phyloP scores from a whole-genome alignment of 2,888 invertebrate species.

The Acleris literana region DNA sequence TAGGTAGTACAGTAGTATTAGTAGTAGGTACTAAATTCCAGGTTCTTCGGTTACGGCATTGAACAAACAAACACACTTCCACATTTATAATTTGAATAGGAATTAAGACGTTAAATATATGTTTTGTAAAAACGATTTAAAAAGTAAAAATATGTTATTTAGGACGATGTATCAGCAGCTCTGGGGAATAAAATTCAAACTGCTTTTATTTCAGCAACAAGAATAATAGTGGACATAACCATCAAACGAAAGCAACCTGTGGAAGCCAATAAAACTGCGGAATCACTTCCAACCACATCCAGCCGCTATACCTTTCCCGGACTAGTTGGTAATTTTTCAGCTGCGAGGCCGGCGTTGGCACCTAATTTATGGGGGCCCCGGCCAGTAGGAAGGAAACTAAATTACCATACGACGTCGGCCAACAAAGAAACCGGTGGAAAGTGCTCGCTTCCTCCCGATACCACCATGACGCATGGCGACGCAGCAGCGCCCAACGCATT shows the following conservation, averaged over 20 bases:
- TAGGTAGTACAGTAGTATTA: no score
- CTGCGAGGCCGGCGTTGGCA: slow-evolving; percentile 65
- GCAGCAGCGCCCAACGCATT: slow-evolving; percentile 40
- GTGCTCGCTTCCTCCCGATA: slow-evolving; percentile 62
- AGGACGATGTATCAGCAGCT: no score
- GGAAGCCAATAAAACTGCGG: background rate
- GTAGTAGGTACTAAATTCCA: no score
- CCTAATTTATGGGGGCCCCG: slow-evolving; percentile 72
- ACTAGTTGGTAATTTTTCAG: slow-evolving; percentile 77
- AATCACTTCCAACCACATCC: slow-evolving; percentile 16
- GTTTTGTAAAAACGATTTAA: no score
- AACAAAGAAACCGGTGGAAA: slow-evolving; percentile 69
- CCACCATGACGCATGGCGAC: slow-evolving; percentile 55
- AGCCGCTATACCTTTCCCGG: slow-evolving; percentile 7
- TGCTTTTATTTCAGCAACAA: no score
- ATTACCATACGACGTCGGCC: slow-evolving; percentile 77
- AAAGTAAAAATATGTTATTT: no score
- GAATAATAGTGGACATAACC: background rate
- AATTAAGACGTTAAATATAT: no score
- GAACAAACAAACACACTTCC: no score
- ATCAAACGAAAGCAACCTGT: slow-evolving; percentile 5
- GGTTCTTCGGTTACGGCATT: no score
- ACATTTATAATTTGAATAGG: no score
- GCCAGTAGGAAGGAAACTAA: slow-evolving; percentile 73
- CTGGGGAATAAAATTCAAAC: no score